phyloP scores from a whole-genome alignment of 1,140 invertebrate genomes.

The Bombus terrestris region DNA sequence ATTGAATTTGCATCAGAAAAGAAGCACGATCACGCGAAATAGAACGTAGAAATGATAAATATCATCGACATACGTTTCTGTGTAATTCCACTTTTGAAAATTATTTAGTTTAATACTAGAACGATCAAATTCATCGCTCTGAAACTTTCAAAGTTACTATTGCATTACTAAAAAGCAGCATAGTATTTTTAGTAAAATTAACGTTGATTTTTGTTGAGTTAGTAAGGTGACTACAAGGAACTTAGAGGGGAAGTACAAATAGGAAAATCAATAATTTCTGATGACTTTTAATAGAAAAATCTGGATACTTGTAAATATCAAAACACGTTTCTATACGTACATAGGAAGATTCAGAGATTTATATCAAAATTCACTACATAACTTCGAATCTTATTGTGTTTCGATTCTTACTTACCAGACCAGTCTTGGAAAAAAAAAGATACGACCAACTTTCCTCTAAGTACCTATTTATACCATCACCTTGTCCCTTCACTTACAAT shows the following conservation, averaged over 20 bases:
- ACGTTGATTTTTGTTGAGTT: neutral
- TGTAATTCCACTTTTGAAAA: too few relatives aligned
- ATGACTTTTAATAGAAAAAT: neutral
- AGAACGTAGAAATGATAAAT: neutral
- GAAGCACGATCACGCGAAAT: neutral
- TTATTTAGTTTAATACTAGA: neutral
- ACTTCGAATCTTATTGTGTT: neutral
- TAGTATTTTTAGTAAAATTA: neutral
- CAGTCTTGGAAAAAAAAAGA: neutral
- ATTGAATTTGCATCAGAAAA: neutral
- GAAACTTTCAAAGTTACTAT: neutral
- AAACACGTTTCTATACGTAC: neutral
- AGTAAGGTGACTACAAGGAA: neutral
- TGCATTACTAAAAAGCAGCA: too few relatives aligned
- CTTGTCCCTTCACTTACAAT: neutral
- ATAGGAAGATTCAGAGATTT: neutral
- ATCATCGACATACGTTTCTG: neutral
- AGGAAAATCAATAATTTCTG: too few relatives aligned
- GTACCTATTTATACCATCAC: neutral
- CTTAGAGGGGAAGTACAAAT: neutral
- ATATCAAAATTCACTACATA: neutral
- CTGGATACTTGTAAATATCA: neutral
- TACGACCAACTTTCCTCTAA: neutral
- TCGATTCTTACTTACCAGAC: neutral
- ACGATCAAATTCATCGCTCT: fast-evolving